A percentile compares a stretch with the other conserved stretches of the same genome.
These are phyloP conservation scores for Collichthys lucidus DNA, from an alignment of 2,113 vertebrate genomes.

Conservation along the genomic window DNA sequence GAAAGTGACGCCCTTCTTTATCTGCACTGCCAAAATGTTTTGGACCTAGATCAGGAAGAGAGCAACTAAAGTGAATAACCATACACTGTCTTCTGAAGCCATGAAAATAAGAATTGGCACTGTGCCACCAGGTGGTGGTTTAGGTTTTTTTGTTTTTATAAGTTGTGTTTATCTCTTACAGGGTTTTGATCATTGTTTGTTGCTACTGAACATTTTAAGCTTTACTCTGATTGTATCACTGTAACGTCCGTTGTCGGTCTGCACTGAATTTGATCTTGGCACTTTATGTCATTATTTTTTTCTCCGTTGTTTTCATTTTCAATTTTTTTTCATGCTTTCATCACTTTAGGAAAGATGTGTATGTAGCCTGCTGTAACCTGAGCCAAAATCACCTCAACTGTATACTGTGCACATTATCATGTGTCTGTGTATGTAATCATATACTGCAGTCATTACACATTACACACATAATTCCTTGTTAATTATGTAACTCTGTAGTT, in stretches of 20 bases:
- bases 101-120: neutral
- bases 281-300: neutral
- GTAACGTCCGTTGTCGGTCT: neutral
- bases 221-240: constrained; percentile 1
- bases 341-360: neutral
- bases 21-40: neutral
- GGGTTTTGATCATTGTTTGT: constrained; percentile 17
- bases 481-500: neutral
- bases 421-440: constrained; percentile 14
- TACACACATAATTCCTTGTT: neutral
- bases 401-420: neutral
- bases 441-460: neutral
- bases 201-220: constrained; percentile 13
- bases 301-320: neutral
- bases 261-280: neutral
- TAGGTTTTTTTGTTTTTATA: neutral
- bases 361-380: constrained; percentile 21
- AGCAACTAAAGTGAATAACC: constrained; percentile 22
- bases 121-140: neutral
- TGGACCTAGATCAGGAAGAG: constrained; percentile 14
- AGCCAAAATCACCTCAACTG: constrained; percentile 24
- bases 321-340: neutral
- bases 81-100: constrained; percentile 15
- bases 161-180: neutral
- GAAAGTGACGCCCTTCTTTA: neutral